These are phyloP conservation scores for Branchellion lobata DNA, from an alignment of 2,888 invertebrate species.

Conservation along the genomic window DNA sequence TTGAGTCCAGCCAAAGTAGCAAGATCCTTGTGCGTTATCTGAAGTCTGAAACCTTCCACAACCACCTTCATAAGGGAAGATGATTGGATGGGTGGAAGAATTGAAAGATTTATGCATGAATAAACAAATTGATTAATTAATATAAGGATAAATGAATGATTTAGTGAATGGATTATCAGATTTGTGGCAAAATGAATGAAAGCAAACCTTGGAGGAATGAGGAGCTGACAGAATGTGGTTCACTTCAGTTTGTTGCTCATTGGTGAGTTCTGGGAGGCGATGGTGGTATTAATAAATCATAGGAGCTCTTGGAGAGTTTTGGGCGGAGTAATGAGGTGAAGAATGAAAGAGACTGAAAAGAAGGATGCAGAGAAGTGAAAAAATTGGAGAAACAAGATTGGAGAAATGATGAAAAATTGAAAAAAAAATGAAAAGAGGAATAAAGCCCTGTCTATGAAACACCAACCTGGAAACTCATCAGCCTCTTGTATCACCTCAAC, in stretches of 20 bases:
- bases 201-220: constrained; percentile 64
- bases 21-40: constrained; percentile 77
- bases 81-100: too few relatives aligned
- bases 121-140: too few relatives aligned
- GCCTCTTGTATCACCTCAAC: constrained; percentile 32
- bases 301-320: not conserved
- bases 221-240: constrained; percentile 55
- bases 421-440: too few relatives aligned
- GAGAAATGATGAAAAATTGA: too few relatives aligned
- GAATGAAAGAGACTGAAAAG: too few relatives aligned
- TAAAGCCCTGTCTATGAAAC: not conserved
- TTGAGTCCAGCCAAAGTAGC: constrained; percentile 77
- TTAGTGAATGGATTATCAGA: too few relatives aligned
- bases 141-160: too few relatives aligned
- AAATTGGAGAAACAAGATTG: too few relatives aligned
- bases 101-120: too few relatives aligned
- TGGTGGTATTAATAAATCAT: not conserved
- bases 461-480: constrained; percentile 45
- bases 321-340: too few relatives aligned
- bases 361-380: too few relatives aligned
- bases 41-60: constrained; percentile 67
- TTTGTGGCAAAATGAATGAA: too few relatives aligned
- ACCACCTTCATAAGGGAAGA: constrained; percentile 65
- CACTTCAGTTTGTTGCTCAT: constrained; percentile 68
- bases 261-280: constrained; percentile 69